phyloP scores from a whole-genome alignment of 1,140 invertebrate species.

The Carposina sasakii region DNA sequence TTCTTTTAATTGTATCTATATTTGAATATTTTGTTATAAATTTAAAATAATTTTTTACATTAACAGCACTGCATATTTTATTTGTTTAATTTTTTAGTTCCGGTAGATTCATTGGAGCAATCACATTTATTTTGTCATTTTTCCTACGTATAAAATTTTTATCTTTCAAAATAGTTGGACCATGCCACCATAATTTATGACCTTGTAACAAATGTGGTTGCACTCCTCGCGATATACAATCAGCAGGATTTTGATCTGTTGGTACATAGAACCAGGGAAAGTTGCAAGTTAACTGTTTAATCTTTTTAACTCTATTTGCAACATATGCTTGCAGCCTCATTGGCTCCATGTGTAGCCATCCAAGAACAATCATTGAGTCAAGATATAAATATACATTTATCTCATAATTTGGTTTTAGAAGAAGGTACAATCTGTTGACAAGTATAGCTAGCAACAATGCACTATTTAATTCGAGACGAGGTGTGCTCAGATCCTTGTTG shows the following conservation, averaged over 20 bases:
- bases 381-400: background rate
- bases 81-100: background rate
- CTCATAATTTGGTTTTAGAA: background rate
- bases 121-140: background rate
- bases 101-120: background rate
- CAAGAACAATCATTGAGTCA: background rate
- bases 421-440: background rate
- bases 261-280: background rate
- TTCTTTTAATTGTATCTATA: background rate
- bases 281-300: background rate
- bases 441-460: background rate
- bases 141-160: background rate
- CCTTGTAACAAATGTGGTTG: background rate
- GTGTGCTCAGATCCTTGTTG: conserved; percentile 1
- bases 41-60: background rate
- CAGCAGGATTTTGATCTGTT: background rate
- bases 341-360: background rate
- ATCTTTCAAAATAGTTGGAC: background rate
- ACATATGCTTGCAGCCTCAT: background rate
- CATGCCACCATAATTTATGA: background rate
- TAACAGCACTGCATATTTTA: background rate
- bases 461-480: conserved; percentile 1
- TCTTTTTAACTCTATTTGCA: background rate
- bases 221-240: background rate
- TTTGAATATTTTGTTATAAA: background rate